These are phyloP conservation scores for Tipula helvola DNA, from an alignment of 2,888 invertebrate genomes.

Conservation along the genomic window DNA sequence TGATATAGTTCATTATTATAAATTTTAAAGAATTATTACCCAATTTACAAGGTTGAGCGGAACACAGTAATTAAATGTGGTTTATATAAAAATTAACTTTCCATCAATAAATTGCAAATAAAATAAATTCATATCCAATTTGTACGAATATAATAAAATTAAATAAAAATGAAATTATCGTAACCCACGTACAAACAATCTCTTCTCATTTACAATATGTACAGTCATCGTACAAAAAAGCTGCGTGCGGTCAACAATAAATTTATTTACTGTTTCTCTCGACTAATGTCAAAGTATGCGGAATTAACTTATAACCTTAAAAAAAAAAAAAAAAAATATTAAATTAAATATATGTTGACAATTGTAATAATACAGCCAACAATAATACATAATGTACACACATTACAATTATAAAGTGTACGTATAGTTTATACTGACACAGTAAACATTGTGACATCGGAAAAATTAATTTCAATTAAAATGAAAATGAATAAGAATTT, in stretches of 20 bases:
- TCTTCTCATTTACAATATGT: not conserved
- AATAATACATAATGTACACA: not conserved
- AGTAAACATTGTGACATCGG: not conserved
- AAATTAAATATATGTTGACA: not conserved
- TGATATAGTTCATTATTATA: too few species aligned
- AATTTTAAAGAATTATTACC: too few species aligned
- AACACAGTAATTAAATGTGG: not conserved
- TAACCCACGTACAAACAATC: not conserved
- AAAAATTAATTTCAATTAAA: slow-evolving; percentile 4
- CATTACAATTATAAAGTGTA: not conserved
- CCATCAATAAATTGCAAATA: not conserved
- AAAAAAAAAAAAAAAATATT: not conserved
- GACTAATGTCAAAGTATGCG: not conserved
- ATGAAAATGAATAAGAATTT: not conserved
- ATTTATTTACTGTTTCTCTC: not conserved
- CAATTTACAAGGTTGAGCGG: not conserved
- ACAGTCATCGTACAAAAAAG: not conserved
- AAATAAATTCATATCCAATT: not conserved
- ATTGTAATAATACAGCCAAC: not conserved
- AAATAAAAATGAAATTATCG: not conserved
- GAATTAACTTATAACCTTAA: not conserved
- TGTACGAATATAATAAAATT: not conserved
- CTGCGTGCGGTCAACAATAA: not conserved
- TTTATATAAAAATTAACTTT: not conserved
- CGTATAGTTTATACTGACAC: not conserved